Percentiles rank a stretch among this genome's conserved stretches.
Evolutionary conservation across 1,140 invertebrate species (phyloP).

Genomic region (Pachyrhynchus sulphureomaculatus): DNA sequence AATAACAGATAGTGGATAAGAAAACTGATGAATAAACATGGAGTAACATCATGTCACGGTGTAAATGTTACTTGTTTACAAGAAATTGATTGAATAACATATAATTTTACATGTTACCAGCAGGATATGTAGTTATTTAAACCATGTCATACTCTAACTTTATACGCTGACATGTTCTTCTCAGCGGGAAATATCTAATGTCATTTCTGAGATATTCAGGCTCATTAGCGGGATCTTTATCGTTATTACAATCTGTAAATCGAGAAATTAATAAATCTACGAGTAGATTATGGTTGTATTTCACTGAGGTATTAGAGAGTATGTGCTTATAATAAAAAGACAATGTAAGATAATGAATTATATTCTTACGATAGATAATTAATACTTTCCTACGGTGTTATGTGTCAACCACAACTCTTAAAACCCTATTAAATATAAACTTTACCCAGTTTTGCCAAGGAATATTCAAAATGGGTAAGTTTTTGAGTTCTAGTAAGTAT

Average conservation of each 20-base stretch:
- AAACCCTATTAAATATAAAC: too few species aligned
- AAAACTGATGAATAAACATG: slow-evolving; percentile 19
- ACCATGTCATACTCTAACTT: slow-evolving; percentile 15
- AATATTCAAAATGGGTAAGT: too few species aligned
- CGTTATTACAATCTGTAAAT: slow-evolving; percentile 11
- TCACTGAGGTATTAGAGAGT: too few species aligned
- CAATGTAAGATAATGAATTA: too few species aligned
- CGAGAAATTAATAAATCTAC: background rate
- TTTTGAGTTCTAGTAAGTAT: too few species aligned
- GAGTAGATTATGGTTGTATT: too few species aligned
- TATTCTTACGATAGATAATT: too few species aligned
- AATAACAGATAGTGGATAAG: too few species aligned
- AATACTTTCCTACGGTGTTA: too few species aligned
- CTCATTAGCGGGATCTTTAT: slow-evolving; percentile 19
- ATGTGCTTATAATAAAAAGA: too few species aligned
- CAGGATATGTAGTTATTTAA: slow-evolving; percentile 6
- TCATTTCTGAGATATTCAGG: slow-evolving; percentile 1
- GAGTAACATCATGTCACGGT: background rate
- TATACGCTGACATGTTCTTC: slow-evolving; percentile 16
- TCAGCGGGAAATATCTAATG: slow-evolving; percentile 16
- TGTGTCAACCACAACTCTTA: too few species aligned
- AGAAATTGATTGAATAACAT: slow-evolving; percentile 19
- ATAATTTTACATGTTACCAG: slow-evolving; percentile 10
- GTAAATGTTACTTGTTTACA: slow-evolving; percentile 20
- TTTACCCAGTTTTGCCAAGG: too few species aligned